Conservation (phyloP, 1,140 invertebrate species). For the Drosophila sechellia region DNA sequence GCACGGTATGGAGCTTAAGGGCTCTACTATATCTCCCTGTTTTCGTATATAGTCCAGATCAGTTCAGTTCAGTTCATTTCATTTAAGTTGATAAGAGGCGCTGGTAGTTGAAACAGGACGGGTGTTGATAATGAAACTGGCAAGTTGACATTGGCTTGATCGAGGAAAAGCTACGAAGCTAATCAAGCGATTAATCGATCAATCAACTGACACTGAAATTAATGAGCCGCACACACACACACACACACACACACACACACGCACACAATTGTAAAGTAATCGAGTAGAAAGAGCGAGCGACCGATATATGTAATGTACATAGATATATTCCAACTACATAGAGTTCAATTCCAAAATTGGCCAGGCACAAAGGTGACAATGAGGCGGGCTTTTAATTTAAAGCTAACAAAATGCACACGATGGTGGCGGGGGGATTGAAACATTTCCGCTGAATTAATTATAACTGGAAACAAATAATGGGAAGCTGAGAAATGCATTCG, state of each 20-base stretch:
- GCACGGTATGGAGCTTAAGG: constrained; percentile 17
- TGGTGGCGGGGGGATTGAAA: constrained; percentile 13
- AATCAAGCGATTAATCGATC: constrained; percentile 79
- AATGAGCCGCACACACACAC: constrained; percentile 33
- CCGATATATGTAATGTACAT: not conserved
- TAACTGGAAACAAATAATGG: constrained; percentile 16
- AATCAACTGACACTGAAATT: constrained; percentile 72
- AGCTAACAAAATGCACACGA: constrained; percentile 38
- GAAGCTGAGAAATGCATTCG: constrained; percentile 7
- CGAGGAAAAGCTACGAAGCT: constrained; percentile 44
- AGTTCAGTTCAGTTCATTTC: not conserved
- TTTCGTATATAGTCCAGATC: constrained; percentile 1
- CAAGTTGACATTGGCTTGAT: constrained; percentile 51
- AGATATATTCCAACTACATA: constrained; percentile 6
- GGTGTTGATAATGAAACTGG: constrained; percentile 57
- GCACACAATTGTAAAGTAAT: constrained; percentile 11
- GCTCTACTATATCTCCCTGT: constrained; percentile 26
- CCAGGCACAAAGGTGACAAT: constrained; percentile 51
- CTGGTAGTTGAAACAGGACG: not conserved
- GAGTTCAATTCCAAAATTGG: constrained; percentile 50
- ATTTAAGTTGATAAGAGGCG: constrained; percentile 1
- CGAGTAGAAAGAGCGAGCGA: constrained; percentile 20
- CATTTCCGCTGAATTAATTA: constrained; percentile 77
- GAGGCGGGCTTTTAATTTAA: constrained; percentile 52
- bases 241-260: constrained; percentile 41